These are phyloP conservation scores for Lutjanus campechanus DNA, from an alignment of 2,797 vertebrate species.

Conservation along the genomic window DNA sequence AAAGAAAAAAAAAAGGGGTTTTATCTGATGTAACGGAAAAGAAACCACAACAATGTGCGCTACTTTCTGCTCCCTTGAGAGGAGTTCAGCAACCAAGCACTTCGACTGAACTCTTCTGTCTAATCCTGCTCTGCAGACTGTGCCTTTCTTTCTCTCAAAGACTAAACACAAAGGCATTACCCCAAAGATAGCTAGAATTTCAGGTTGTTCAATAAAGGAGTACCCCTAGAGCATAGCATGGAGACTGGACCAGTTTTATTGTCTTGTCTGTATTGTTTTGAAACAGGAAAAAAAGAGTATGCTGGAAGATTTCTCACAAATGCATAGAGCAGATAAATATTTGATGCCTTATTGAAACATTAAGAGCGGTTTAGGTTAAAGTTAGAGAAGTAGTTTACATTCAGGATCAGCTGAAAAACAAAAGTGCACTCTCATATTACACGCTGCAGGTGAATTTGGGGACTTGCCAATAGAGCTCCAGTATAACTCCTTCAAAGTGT, in stretches of 20 bases:
- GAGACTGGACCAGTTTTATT: constrained; percentile 17
- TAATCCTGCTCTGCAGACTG: constrained; percentile 70
- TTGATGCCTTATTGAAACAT: constrained; percentile 29
- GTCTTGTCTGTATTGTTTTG: constrained; percentile 20
- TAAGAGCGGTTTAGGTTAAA: neutral
- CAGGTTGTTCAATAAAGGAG: constrained; percentile 60
- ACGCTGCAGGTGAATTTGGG: neutral
- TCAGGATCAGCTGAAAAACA: neutral
- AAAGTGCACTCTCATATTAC: constrained; percentile 3
- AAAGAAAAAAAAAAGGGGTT: neutral
- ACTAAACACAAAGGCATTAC: constrained; percentile 69
- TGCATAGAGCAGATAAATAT: constrained; percentile 21
- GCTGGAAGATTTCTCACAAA: constrained; percentile 24
- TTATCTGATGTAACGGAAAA: constrained; percentile 77
- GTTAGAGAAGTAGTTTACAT: neutral
- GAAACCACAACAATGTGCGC: constrained; percentile 71
- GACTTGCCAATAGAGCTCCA: neutral
- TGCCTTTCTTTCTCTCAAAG: constrained; percentile 65
- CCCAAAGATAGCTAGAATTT: constrained; percentile 71
- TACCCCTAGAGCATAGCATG: constrained; percentile 31
- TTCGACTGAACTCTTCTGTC: constrained; percentile 68
- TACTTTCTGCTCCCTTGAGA: constrained; percentile 65
- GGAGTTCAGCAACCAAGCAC: constrained; percentile 73
- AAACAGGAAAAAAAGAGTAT: neutral
- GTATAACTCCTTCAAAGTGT: neutral